Base-by-base conservation (phyloP, 2,797 vertebrate species). In the Rhinogobio ventralis region DNA sequence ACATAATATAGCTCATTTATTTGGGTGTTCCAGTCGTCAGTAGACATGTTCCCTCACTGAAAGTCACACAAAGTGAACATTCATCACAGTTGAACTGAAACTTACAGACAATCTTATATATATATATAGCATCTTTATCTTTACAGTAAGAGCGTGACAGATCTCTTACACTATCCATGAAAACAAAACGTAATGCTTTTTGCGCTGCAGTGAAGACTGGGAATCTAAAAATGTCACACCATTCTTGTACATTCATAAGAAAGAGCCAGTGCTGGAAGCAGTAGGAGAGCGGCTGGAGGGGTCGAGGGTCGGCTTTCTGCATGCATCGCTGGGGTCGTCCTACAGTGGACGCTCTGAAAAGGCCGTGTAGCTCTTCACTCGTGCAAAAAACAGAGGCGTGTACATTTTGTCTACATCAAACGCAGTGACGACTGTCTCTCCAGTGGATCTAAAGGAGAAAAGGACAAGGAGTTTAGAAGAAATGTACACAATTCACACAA, bases 381-480 rank as follows among this genome's bases (percentile, higher is more conserved):
- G 97, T 90, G 97, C 96, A 91, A 99, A 99, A 93, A 96, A 95
- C 93, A 99, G 93, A 39, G 98, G 97, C 1, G 96, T 94, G 91
- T 99, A 99, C 97, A 97, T 99, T 93, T 96, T 96, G 94, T 99
- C 97, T 73, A 99, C 95, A 90, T 99, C 98, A 11, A 99, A 99
- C 25, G 96, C 91, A 14, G 97, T 97, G 89, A 99, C 93, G 25
- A 97, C 95, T 0, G 97, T 99, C 94, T 99, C 98, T 83, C 97
- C 98, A 60, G 96, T 97, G 2, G 96, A 95, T 91, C 98, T 99
- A 72, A 71, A 91, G 91, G 87, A 88, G 79, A 69, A 85, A 87
- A 83, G 3, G 82, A 36, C 68, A n/a, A 55, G 2, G 76, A 8
- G 28, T 55, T 23, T 42, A 72, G 14, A 10, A 2, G 62, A 7